Base-by-base conservation (phyloP, 2,797 vertebrate species). In the Hydrocynus forskahlii region DNA sequence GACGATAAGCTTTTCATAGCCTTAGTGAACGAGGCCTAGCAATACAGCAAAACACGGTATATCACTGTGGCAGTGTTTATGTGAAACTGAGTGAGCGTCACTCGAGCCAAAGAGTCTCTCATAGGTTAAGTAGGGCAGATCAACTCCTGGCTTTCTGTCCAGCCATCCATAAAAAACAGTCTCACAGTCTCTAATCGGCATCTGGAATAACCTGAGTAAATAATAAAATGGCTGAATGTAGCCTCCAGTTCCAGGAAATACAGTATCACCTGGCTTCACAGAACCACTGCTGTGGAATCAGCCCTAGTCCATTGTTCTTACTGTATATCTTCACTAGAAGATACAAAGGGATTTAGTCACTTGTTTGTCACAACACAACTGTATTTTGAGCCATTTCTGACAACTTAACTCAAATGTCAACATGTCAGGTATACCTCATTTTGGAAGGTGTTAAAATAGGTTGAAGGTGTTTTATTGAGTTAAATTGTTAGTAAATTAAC, bases 61-160 rank as follows among this genome's bases (percentile, higher is more conserved):
- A 55, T 63, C 57, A 64, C 67, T 48, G 63, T 45, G 55, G 67
- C 25, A 40, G 38, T 52, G 68, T 79, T 79, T 72, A 19, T 72
- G 17, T 72, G 50, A 12, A 78, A 50, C 4, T 0, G 4, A 67
- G 66, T 5, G 68, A 54, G 68, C 35, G 25, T 7, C 2, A 0
- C 13, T 79, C 14, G n/a, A 38, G 62, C 38, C 50, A 67, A 67
- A 50, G 23, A 48, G 66, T 38, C 38, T 57, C 48, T 45, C 13
- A 10, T 19, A 68, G 66, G 38, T 45, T 45, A 45, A 45, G 40
- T n/a, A 43, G 66, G 40, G 17, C 38, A 43, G 38, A 68, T 68
- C 38, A 10, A 59, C 55, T 54, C 19, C 13, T 43, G 55, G 29
- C 69, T 64, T 72, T 40, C n/a, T 43, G 38, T 63, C 40, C 35